Evolutionary conservation across 2,797 vertebrate genomes (phyloP), one percentile per base, ranked within the genome.

Genomic region (Acrossocheilus fasciatus): DNA sequence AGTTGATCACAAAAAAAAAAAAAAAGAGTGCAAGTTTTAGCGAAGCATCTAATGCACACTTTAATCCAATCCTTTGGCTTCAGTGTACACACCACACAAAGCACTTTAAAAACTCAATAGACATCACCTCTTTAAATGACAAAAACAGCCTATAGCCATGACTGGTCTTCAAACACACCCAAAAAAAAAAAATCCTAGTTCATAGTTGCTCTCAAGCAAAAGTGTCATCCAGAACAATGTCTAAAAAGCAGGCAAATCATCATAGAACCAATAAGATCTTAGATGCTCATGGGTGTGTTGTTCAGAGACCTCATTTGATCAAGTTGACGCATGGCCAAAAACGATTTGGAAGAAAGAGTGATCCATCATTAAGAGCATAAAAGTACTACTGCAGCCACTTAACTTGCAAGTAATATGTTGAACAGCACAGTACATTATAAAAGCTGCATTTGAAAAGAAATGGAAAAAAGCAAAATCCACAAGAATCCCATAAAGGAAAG

Each of bases 401-500:
- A n/a, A 66, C 20, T 57, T 47, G 36, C 9, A 54, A 68, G 73
- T 52, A 30, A 43, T 47, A 30, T 59, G 26, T 23, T 41, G 52
- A 74, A 62, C 6, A 20, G 17, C 80, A 59, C 34, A 34, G 45
- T 1, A 15, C 36, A 36, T 43, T 69, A 45, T 47, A 57, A 76
- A 68, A 82, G 9, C 9, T 68, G 75, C 41, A 50, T 70, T 79
- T 34, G 47, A 50, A 50, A 52, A 66, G 6, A 18, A 52, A 34
- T 14, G 11, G 34, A 20, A 36, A 75, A 69, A 66, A 17, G 18
- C 9, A 26, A n/a, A 80, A 36, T 64, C 47, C 34, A 23, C 26
- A 84, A 83, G 47, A 50, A 52, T 54, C 26, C 26, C 10, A 9
- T 47, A 43, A 70, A 68, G 14, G 34, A 73, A 84, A 75, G 57